These are phyloP conservation scores for Podiceps cristatus DNA, from an alignment of 2,113 vertebrate species.

Conservation along the genomic window DNA sequence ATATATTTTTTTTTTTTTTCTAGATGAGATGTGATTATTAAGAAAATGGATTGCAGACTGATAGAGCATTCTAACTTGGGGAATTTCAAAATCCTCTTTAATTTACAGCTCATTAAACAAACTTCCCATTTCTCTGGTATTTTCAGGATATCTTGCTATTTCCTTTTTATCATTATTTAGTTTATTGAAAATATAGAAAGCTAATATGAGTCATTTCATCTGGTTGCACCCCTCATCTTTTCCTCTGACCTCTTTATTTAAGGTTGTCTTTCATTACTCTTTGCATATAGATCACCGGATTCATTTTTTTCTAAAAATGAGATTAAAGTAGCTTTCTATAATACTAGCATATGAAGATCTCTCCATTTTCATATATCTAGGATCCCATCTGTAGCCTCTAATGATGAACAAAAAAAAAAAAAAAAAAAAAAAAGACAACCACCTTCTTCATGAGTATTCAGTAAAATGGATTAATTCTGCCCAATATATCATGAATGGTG, in stretches of 20 bases:
- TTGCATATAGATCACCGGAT: not conserved
- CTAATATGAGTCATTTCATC: not conserved
- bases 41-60: not conserved
- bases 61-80: not conserved
- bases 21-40: not conserved
- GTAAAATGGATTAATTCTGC: not conserved
- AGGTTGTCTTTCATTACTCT: not conserved
- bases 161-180: not conserved
- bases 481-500: not conserved
- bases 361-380: not conserved
- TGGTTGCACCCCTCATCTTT: not conserved
- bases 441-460: not conserved
- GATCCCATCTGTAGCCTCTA: not conserved
- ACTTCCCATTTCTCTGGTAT: not conserved
- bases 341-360: not conserved
- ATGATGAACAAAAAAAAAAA: not conserved
- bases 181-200: not conserved
- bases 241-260: not conserved
- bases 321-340: not conserved
- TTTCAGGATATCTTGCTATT: not conserved
- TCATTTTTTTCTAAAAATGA: not conserved
- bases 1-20: not conserved
- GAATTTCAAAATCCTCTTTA: not conserved
- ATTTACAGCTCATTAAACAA: not conserved
- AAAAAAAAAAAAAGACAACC: too few relatives aligned